These are phyloP conservation scores for Kuschelorhynchus macadamiae DNA, from an alignment of 2,888 invertebrate genomes.

Conservation along the genomic window DNA sequence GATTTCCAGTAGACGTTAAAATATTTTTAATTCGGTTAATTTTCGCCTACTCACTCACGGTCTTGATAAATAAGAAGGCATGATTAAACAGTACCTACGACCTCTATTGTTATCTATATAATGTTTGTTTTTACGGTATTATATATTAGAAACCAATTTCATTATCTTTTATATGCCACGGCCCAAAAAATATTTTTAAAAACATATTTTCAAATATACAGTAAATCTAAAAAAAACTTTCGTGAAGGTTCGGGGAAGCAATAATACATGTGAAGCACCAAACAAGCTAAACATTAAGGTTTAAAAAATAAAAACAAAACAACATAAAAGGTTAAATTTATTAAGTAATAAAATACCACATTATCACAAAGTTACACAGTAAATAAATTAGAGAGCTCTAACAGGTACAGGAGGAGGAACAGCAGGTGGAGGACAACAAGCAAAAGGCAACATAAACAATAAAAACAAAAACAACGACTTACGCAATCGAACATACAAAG, in stretches of 20 bases:
- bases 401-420: slow-evolving; percentile 28
- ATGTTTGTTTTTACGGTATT: slow-evolving; percentile 27
- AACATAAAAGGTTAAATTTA: slow-evolving; percentile 46
- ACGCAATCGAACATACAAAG: slow-evolving; percentile 11
- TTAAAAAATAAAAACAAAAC: slow-evolving; percentile 45
- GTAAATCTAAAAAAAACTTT: too few species aligned
- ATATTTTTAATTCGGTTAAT: background rate
- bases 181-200: too few species aligned
- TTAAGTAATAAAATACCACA: slow-evolving; percentile 41
- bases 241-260: too few species aligned
- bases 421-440: slow-evolving; percentile 32
- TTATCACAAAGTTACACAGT: slow-evolving; percentile 41
- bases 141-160: slow-evolving; percentile 12
- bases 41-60: background rate
- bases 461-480: slow-evolving; percentile 22
- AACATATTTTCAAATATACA: too few species aligned
- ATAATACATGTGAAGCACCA: too few species aligned
- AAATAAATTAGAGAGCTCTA: slow-evolving; percentile 25
- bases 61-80: slow-evolving; percentile 16
- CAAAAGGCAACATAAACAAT: slow-evolving; percentile 39
- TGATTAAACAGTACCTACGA: slow-evolving; percentile 26
- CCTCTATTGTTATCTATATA: slow-evolving; percentile 33
- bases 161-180: too few species aligned
- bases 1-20: too few species aligned
- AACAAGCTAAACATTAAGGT: slow-evolving; percentile 19